Evolutionary conservation across 2,113 vertebrate genomes (phyloP).

Genomic region (Phasianus colchicus): DNA sequence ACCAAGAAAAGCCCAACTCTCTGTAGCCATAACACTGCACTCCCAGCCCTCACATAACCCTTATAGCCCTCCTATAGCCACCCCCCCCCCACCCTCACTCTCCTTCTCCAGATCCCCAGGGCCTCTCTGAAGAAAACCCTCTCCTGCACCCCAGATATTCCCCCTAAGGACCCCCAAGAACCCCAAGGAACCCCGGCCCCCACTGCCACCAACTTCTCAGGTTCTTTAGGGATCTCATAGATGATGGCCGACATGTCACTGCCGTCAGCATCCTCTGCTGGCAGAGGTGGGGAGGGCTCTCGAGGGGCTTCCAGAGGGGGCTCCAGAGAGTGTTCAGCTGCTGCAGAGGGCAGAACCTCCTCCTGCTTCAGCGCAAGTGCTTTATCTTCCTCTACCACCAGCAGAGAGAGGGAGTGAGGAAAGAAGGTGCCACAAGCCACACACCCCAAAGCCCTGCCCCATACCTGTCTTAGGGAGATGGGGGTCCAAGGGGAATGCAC

Average conservation of each 20-base stretch:
- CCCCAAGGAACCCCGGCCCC: too few relatives aligned
- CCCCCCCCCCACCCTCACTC: too few relatives aligned
- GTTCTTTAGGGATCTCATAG: slow-evolving; percentile 76
- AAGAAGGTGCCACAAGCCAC: too few relatives aligned
- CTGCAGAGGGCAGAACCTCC: slow-evolving; percentile 1
- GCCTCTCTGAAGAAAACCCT: too few relatives aligned
- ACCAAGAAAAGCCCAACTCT: background rate
- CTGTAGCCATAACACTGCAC: too few relatives aligned
- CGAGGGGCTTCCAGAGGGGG: background rate
- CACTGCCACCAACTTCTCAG: slow-evolving; percentile 65
- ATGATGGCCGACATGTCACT: slow-evolving; percentile 70
- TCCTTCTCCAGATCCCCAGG: background rate
- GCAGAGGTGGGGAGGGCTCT: background rate
- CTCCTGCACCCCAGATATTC: background rate
- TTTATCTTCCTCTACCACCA: slow-evolving; percentile 65
- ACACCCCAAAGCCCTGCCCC: background rate
- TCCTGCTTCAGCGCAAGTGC: slow-evolving; percentile 65
- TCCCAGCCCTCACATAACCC: too few relatives aligned
- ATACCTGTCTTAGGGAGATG: slow-evolving; percentile 63
- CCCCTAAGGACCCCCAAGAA: too few relatives aligned
- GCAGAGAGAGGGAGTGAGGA: background rate
- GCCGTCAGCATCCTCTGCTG: slow-evolving; percentile 36
- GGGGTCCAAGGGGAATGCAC: slow-evolving; percentile 63
- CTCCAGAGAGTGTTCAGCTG: background rate
- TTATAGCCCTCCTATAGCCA: too few relatives aligned